These are phyloP conservation scores for Mythimna vitellina DNA, from an alignment of 2,888 invertebrate species.

Conservation along the genomic window DNA sequence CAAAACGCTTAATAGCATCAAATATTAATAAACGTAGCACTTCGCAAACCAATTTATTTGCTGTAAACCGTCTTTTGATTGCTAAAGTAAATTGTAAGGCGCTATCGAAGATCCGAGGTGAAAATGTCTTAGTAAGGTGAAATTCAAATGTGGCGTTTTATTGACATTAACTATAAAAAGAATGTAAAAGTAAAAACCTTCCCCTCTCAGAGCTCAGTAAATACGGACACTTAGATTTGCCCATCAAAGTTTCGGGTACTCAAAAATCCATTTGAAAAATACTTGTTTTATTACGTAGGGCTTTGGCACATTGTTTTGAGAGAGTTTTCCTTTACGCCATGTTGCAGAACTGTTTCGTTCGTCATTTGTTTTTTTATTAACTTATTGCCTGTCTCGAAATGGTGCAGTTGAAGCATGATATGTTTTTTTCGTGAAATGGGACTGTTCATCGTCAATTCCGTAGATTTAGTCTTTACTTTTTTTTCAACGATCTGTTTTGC, in stretches of 20 bases:
- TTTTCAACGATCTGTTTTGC: too few species aligned
- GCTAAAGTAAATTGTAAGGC: conserved; percentile 64
- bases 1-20: conserved; percentile 43
- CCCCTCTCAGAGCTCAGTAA: conserved; percentile 79
- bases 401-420: background rate
- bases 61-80: conserved; percentile 51
- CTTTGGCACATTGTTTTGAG: conserved; percentile 39
- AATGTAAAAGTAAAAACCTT: conserved; percentile 83
- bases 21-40: conserved; percentile 46
- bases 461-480: too few species aligned
- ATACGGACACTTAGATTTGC: conserved; percentile 87
- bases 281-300: conserved; percentile 79
- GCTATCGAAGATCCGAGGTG: conserved; percentile 56
- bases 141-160: conserved; percentile 86
- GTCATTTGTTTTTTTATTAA: background rate
- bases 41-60: conserved; percentile 47
- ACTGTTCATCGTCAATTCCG: background rate
- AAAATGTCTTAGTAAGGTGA: conserved; percentile 69
- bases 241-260: conserved; percentile 89
- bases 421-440: background rate
- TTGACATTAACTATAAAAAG: conserved; percentile 85
- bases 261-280: conserved; percentile 90
- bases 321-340: background rate
- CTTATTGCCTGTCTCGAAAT: background rate
- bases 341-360: background rate